These are phyloP conservation scores for Paracentrotus lividus DNA, from an alignment of 53 echinoderm and acorn worm species.

Conservation along the genomic window DNA sequence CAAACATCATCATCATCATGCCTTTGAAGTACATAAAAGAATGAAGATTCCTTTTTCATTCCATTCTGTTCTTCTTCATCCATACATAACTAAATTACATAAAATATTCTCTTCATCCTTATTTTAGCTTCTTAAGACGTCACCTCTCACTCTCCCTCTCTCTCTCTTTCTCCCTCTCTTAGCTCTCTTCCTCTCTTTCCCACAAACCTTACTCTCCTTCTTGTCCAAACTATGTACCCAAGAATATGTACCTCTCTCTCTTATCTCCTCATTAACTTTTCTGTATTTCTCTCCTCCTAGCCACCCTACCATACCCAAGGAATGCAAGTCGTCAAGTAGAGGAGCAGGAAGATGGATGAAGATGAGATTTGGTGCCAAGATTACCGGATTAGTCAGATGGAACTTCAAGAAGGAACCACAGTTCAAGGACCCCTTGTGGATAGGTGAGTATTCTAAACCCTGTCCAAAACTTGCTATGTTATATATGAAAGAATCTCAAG, in stretches of 20 bases:
- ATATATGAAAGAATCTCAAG: too few species aligned
- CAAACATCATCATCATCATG: too few species aligned
- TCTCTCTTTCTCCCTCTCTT: not conserved
- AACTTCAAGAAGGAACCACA: conserved; percentile 88
- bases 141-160: not conserved
- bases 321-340: conserved; percentile 81
- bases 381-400: conserved; percentile 87
- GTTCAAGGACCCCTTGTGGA: conserved; percentile 95
- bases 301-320: conserved; percentile 79
- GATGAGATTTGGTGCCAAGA: conserved; percentile 98
- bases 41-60: not conserved
- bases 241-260: not conserved
- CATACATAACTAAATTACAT: not conserved
- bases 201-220: not conserved
- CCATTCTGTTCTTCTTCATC: not conserved
- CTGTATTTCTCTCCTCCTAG: conserved; percentile 10
- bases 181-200: not conserved
- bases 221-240: not conserved
- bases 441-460: conserved; percentile 89
- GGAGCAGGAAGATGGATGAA: conserved; percentile 71
- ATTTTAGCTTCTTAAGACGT: not conserved
- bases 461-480: too few species aligned
- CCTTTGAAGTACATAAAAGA: not conserved
- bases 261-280: not conserved
- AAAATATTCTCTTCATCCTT: not conserved